Evolutionary conservation across 2,113 vertebrate genomes (phyloP).

Genomic region (Ctenodactylus gundi): DNA sequence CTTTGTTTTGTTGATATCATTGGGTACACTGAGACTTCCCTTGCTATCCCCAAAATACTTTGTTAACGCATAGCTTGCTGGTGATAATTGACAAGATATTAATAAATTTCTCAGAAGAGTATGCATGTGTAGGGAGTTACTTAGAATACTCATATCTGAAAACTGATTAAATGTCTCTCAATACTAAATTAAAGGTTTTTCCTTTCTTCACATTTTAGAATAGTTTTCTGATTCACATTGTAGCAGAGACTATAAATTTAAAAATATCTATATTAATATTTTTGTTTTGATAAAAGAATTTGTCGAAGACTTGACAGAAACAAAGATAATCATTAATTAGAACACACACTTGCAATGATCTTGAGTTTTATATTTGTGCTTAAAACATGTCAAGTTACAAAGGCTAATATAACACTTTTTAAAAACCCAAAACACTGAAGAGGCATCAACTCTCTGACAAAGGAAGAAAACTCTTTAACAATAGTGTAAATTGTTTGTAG

Average conservation of each 20-base stretch:
- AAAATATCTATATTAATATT: slow-evolving; percentile 49
- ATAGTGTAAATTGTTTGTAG: slow-evolving; percentile 60
- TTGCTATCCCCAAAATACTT: not conserved
- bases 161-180: slow-evolving; percentile 7
- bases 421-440: not conserved
- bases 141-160: slow-evolving; percentile 8
- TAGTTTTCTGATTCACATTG: slow-evolving; percentile 15
- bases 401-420: slow-evolving; percentile 24
- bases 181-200: slow-evolving; percentile 28
- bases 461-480: slow-evolving; percentile 43
- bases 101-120: slow-evolving; percentile 2
- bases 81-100: not conserved
- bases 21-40: not conserved
- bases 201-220: not conserved
- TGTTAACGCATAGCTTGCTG: not conserved
- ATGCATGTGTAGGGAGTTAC: not conserved
- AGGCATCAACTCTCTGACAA: slow-evolving; percentile 38
- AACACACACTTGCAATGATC: not conserved
- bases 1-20: not conserved
- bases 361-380: slow-evolving; percentile 24
- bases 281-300: slow-evolving; percentile 16
- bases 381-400: slow-evolving; percentile 54
- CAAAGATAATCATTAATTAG: slow-evolving; percentile 33
- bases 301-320: not conserved
- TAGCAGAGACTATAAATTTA: not conserved